phyloP scores from a whole-genome alignment of 2,797 vertebrate species.

The Cossypha caffra region DNA sequence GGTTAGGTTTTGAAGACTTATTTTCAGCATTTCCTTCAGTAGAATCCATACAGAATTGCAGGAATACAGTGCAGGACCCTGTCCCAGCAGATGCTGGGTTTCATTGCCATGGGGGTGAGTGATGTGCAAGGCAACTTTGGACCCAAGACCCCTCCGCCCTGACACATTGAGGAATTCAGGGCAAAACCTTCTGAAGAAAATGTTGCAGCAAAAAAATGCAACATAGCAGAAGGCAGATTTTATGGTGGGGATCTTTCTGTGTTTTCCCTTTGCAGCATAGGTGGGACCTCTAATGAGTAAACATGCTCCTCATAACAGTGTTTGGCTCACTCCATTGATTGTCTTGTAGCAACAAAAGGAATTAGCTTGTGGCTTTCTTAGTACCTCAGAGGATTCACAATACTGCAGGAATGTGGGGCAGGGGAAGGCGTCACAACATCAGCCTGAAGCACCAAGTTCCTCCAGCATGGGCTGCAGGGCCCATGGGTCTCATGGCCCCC shows the following conservation, averaged over 20 bases:
- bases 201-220: background rate
- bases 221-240: background rate
- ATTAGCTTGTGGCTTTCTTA: background rate
- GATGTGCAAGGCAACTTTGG: accelerated
- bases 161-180: background rate
- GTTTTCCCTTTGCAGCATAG: background rate
- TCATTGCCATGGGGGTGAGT: accelerated
- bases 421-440: background rate
- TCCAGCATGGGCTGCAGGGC: background rate
- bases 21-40: background rate
- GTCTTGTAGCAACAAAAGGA: background rate
- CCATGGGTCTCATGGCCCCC: background rate
- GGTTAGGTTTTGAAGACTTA: background rate
- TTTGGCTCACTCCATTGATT: background rate
- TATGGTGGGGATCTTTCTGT: background rate
- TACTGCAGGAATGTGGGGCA: background rate
- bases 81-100: background rate
- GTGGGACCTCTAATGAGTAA: background rate
- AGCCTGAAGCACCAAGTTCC: background rate
- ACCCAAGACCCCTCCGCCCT: background rate
- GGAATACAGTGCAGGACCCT: background rate
- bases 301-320: background rate
- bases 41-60: background rate
- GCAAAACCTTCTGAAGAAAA: background rate
- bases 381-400: background rate